Percentiles rank a stretch among this genome's conserved stretches.
Evolutionary conservation across 2,113 vertebrate genomes (phyloP).

Genomic region (Leptobrachium leishanense): DNA sequence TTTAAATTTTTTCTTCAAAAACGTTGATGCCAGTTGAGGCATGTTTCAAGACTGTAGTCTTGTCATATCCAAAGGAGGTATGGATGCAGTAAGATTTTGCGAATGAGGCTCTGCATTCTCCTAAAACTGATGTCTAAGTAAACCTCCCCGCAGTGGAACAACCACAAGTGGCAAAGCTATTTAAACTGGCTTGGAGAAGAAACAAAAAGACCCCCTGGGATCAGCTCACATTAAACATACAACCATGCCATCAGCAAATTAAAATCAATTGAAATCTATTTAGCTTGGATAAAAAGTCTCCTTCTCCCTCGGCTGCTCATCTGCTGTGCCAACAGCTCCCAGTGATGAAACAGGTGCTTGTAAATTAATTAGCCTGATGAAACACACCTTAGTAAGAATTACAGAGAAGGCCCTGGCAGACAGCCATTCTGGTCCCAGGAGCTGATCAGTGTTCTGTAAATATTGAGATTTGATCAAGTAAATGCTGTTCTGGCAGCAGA

Average conservation of each 20-base stretch:
- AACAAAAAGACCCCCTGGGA: constrained; percentile 44
- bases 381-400: constrained; percentile 83
- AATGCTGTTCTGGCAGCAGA: constrained; percentile 84
- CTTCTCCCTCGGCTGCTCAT: constrained; percentile 68
- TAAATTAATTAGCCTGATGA: constrained; percentile 89
- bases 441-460: constrained; percentile 90
- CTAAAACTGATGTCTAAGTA: not conserved
- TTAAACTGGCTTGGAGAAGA: constrained; percentile 7
- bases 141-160: constrained; percentile 41
- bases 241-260: constrained; percentile 68
- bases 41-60: not conserved
- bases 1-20: not conserved
- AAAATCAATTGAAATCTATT: constrained; percentile 79
- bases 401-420: constrained; percentile 78
- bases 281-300: constrained; percentile 67
- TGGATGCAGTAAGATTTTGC: not conserved
- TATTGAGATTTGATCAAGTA: constrained; percentile 92
- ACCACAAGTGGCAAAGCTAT: constrained; percentile 39
- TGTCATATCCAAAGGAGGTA: not conserved
- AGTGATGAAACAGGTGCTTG: constrained; percentile 85
- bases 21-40: not conserved
- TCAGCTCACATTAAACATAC: constrained; percentile 59
- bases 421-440: constrained; percentile 79
- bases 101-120: constrained; percentile 11
- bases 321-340: constrained; percentile 72